Evolutionary conservation across 1,140 invertebrate species (phyloP), one percentile per base, ranked within the genome.

Genomic region (Phocides pigmalion): DNA sequence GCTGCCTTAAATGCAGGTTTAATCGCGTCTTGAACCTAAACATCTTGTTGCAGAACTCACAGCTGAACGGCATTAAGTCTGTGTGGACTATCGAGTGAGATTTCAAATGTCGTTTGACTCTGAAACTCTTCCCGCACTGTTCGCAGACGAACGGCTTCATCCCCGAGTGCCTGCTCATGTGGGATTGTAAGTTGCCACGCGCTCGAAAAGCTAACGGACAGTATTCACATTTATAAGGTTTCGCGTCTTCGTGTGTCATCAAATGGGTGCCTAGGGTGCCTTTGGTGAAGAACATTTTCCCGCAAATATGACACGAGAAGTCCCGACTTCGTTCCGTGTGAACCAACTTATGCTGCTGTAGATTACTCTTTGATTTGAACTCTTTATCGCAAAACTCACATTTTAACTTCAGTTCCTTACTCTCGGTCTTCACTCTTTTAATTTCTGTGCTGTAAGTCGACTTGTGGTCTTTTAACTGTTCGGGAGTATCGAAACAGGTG

Each of bases 11-110:
- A 84, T 96, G 95, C 6, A 94, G 87, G 54, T 94, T 95, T 19
- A 95, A 82, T 51, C 95, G 92, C 2, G 94, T 94, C 79, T 95
- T 95, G 74, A 95, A 96, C 41, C 95, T 90, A 73, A 96, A 96
- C 56, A 92, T 86, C 87, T 96, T 96, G 2, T 94, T 94, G 78
- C 95, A 96, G 78, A 94, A 95, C 81, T 95, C 94, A 78, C 95
- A 96, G 15, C 93, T 93, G 65, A 94, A 96, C 0, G 97, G 97
- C 94, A 97, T 97, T 58, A 96, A 95, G 22, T 97, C 97, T 1
- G 97, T 98, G 77, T 98, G 97, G 11, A 95, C 94, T 59, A 90
- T 91, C 1, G 85, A 86, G 56, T 91, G 89, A 0, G 86, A 90
- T 70, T 89, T 89, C 4, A 91, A 69, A 53, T 87, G 87, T 8